Conservation (phyloP, 1,140 invertebrate genomes). For the Polypedilum vanderplanki region DNA sequence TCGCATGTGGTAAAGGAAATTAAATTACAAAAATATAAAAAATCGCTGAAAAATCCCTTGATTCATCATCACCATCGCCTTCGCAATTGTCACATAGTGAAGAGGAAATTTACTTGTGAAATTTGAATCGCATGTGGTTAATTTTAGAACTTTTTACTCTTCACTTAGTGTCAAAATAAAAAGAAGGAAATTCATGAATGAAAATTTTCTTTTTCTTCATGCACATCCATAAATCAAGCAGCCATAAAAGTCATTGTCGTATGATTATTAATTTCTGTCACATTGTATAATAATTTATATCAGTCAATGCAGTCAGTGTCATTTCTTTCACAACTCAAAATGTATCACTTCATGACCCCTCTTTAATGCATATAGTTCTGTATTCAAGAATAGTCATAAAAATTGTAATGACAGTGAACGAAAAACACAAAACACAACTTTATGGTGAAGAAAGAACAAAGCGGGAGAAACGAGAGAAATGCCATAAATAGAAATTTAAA, state of each 20-base stretch:
- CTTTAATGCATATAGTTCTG: too few species aligned
- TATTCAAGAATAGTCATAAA: not conserved
- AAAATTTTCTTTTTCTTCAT: not conserved
- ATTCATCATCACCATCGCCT: too few species aligned
- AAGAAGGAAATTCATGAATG: not conserved
- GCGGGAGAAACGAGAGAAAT: not conserved
- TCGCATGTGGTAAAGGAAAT: too few species aligned
- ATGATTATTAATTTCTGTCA: conserved; percentile 27
- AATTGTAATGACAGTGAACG: not conserved
- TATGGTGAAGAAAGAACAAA: too few species aligned
- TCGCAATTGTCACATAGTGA: too few species aligned
- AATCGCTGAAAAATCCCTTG: too few species aligned
- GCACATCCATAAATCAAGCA: conserved; percentile 11
- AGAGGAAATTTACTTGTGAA: too few species aligned
- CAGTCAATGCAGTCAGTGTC: conserved; percentile 19
- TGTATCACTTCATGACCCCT: not conserved
- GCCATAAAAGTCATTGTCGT: conserved; percentile 25
- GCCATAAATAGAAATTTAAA: not conserved
- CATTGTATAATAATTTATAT: conserved; percentile 28
- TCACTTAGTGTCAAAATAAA: not conserved
- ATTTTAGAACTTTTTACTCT: too few species aligned
- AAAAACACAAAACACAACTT: not conserved
- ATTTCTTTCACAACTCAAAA: conserved; percentile 2
- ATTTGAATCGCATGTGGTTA: too few species aligned
- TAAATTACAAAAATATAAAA: too few species aligned